Evolutionary conservation across 2,888 invertebrate species (phyloP).

Genomic region (Flexamia atlantica): DNA sequence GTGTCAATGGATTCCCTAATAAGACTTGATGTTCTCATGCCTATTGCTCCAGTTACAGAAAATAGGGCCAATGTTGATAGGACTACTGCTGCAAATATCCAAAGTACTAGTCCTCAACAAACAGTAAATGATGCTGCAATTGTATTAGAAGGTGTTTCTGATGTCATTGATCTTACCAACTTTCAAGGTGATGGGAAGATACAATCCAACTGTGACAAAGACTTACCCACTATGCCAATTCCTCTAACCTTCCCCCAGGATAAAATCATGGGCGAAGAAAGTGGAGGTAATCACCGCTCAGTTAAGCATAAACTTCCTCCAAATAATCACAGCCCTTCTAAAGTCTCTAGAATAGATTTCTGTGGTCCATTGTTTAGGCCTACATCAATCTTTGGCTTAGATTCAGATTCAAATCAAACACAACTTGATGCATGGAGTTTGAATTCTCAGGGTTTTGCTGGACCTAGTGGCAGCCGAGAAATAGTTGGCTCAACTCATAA

Average conservation of each 20-base stretch:
- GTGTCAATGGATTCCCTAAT: constrained; percentile 20
- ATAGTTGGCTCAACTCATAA: background rate
- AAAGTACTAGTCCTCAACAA: background rate
- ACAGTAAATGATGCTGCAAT: background rate
- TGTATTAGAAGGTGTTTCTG: background rate
- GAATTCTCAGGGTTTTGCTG: too few relatives aligned
- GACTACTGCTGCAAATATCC: background rate
- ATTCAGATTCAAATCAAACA: too few relatives aligned
- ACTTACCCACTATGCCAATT: background rate
- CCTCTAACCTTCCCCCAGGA: background rate
- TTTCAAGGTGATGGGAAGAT: background rate
- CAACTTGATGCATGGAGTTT: too few relatives aligned
- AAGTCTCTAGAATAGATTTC: background rate
- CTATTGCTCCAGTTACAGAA: background rate
- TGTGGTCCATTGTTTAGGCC: background rate
- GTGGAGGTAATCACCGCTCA: background rate
- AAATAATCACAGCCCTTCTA: background rate
- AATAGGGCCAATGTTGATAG: background rate
- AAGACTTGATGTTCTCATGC: background rate
- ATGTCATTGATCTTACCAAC: background rate
- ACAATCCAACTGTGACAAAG: background rate
- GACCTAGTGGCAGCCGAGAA: background rate
- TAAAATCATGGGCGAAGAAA: background rate
- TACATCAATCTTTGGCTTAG: too few relatives aligned
- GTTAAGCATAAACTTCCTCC: background rate